Evolutionary conservation across 53 echinoderm and acorn worm species (phyloP).

Genomic region (Temnopleurus reevesii): DNA sequence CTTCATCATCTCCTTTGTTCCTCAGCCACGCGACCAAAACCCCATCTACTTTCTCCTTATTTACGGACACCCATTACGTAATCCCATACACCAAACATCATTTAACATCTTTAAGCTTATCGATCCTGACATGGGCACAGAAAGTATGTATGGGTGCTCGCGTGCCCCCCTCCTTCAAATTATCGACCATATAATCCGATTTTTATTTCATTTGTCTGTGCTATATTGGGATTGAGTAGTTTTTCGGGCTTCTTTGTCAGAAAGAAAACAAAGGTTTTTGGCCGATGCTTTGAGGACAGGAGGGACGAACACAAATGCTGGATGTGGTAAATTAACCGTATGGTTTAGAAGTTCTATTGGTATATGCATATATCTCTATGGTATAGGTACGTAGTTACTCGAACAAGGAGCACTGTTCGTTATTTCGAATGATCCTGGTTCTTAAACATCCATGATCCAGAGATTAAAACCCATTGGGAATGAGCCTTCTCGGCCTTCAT

Average conservation of each 20-base stretch:
- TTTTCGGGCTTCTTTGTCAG: neutral
- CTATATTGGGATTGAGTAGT: neutral
- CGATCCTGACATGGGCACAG: neutral
- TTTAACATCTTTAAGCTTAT: conserved; percentile 33
- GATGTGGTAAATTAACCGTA: too few relatives aligned
- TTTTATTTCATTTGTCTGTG: neutral
- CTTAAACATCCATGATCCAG: too few relatives aligned
- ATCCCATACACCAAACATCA: neutral
- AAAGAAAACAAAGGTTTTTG: neutral
- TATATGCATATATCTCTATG: too few relatives aligned
- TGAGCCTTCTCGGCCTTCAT: too few relatives aligned
- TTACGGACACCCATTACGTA: neutral
- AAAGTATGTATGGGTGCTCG: neutral
- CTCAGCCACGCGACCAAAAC: neutral
- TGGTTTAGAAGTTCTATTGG: too few relatives aligned
- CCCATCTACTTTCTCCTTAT: neutral
- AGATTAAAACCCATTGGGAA: too few relatives aligned
- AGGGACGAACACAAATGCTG: too few relatives aligned
- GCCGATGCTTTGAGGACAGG: neutral
- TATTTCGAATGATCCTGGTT: too few relatives aligned
- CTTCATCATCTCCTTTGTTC: neutral
- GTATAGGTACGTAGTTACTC: too few relatives aligned
- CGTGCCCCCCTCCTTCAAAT: neutral
- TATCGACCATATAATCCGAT: conserved; percentile 14
- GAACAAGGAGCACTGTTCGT: too few relatives aligned